Evolutionary conservation across 1,140 invertebrate genomes (phyloP), one percentile per base, ranked within the genome.

Genomic region (Dermatophagoides farinae): DNA sequence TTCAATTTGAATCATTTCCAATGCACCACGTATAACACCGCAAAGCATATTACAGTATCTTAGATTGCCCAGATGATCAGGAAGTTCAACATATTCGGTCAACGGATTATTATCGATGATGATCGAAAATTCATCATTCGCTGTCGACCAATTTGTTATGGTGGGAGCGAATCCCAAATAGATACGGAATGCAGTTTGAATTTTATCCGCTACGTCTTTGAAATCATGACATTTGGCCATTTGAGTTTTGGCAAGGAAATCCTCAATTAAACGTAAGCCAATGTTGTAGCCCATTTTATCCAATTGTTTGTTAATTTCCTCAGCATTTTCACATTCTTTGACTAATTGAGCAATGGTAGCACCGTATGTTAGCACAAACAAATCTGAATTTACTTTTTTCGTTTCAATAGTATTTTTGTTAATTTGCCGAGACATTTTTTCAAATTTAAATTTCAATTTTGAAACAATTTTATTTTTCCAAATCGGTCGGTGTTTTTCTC

Each of bases 81-180:
- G 95, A 65, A 98, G 77, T 74, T 99, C 95, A 6, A 97, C 92
- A 79, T 97, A 96, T 72, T 99, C 95, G n/a, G 86, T 90, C 16
- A 99, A 71, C 0, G 95, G 93, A 76, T 96, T 98, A 39, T 82
- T 79, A 64, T 98, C 93, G 70, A 97, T 83, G 0, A 89, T 80
- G 4, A 98, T 75, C 0, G 92, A 97, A 76, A 97, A 98, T 75
- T 98, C 93, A 74, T 98, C 91, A 6, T 85, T 88, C 9, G 85
- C 79, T 52, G 85, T 77, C 67, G 84, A 93, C 91, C 91, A 97
- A 68, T 91, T 93, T 0, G 84, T 84, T 1, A 97, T 84, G 6
- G 82, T 83, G 9, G 90, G 88, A 59, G 83, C 84, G 65, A 96
- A 83, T 60, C 86, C 89, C 16, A 97, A 75, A 71, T 92, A 98